Evolutionary conservation across 2,888 invertebrate genomes (phyloP).

Genomic region (Macaria notata): DNA sequence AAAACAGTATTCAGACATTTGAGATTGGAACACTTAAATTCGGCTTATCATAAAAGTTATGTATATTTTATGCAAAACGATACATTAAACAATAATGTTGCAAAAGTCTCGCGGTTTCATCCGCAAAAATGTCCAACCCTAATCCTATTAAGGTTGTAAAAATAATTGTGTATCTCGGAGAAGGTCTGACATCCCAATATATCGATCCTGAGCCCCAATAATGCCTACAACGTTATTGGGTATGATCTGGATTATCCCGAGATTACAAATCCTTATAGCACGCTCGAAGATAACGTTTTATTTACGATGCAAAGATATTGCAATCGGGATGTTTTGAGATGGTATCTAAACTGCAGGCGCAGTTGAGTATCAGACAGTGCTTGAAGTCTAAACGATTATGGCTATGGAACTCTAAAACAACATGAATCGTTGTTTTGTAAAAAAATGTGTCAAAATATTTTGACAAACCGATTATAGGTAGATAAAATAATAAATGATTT

Average conservation of each 20-base stretch:
- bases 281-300: constrained; percentile 50
- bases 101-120: constrained; percentile 4
- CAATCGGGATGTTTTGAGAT: constrained; percentile 58
- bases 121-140: constrained; percentile 3
- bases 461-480: too few relatives aligned
- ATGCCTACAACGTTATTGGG: constrained; percentile 37
- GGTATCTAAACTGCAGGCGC: constrained; percentile 52
- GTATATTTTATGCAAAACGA: constrained; percentile 8
- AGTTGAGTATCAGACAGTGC: constrained; percentile 14
- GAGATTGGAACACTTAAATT: background rate
- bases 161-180: constrained; percentile 17
- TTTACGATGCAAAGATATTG: constrained; percentile 46
- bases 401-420: too few relatives aligned
- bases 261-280: constrained; percentile 58
- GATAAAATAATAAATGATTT: too few relatives aligned
- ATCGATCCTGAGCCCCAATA: constrained; percentile 31
- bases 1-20: too few relatives aligned
- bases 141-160: constrained; percentile 25
- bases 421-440: too few relatives aligned
- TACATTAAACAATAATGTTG: constrained; percentile 7
- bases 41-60: constrained; percentile 10
- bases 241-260: constrained; percentile 55
- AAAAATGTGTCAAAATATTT: too few relatives aligned
- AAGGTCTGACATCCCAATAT: constrained; percentile 14
- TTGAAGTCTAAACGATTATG: background rate